Evolutionary conservation across 2,888 invertebrate species (phyloP).

Genomic region (Sthenelais limicola): DNA sequence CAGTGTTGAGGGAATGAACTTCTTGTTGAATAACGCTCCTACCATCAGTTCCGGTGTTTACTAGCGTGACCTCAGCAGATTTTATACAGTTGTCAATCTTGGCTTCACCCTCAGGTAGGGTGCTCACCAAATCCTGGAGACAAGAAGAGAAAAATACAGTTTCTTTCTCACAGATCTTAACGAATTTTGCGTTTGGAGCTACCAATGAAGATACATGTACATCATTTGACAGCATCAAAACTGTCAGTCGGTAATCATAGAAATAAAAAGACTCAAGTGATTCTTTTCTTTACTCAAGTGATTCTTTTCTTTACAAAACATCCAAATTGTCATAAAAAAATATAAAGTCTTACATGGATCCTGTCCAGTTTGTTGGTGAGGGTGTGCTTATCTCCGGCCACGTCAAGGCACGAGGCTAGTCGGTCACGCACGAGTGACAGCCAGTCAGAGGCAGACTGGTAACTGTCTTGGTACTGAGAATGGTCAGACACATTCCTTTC

Average conservation of each 20-base stretch:
- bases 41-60: slow-evolving; percentile 76
- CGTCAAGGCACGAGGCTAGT: slow-evolving; percentile 85
- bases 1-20: slow-evolving; percentile 89
- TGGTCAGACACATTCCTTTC: slow-evolving; percentile 90
- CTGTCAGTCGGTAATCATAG: too few species aligned
- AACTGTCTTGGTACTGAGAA: slow-evolving; percentile 87
- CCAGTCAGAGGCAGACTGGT: slow-evolving; percentile 89
- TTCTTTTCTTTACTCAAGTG: too few species aligned
- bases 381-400: slow-evolving; percentile 80
- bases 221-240: too few species aligned
- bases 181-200: too few species aligned
- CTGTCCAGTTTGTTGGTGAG: slow-evolving; percentile 75
- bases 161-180: background rate
- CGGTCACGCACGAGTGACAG: slow-evolving; percentile 85
- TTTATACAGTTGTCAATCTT: slow-evolving; percentile 81
- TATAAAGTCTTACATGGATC: slow-evolving; percentile 68
- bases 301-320: too few species aligned
- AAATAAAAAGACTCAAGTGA: too few species aligned
- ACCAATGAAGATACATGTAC: too few species aligned
- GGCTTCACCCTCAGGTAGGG: slow-evolving; percentile 71
- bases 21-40: slow-evolving; percentile 77
- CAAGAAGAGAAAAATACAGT: background rate
- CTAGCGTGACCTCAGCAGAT: slow-evolving; percentile 74
- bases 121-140: slow-evolving; percentile 76
- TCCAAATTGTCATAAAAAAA: too few species aligned